phyloP scores from a whole-genome alignment of 2,888 invertebrate species.

The Pantelozetes paolii region DNA sequence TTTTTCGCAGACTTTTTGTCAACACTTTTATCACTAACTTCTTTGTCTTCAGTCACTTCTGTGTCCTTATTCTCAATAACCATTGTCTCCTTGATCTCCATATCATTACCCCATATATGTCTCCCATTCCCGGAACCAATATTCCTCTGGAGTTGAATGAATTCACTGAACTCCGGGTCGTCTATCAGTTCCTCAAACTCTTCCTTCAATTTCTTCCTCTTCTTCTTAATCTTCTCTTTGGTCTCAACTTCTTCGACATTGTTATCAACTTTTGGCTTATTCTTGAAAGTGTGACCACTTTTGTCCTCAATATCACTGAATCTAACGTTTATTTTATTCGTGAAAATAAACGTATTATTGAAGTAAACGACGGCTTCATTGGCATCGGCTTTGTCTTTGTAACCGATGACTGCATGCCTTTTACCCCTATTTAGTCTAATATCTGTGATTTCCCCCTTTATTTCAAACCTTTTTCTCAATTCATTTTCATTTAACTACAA shows the following conservation, averaged over 20 bases:
- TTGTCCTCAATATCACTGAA: constrained; percentile 10
- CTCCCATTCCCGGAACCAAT: constrained; percentile 50
- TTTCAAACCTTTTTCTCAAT: constrained; percentile 68
- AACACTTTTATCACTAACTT: constrained; percentile 45
- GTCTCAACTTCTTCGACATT: constrained; percentile 32
- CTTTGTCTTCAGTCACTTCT: constrained; percentile 50
- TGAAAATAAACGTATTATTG: constrained; percentile 77
- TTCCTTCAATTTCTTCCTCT: constrained; percentile 27
- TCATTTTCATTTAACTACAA: constrained; percentile 70
- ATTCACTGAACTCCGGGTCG: constrained; percentile 84
- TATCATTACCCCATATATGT: constrained; percentile 60
- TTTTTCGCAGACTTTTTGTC: constrained; percentile 47
- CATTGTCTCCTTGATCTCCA: constrained; percentile 46
- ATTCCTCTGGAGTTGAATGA: constrained; percentile 74
- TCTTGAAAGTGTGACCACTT: too few relatives aligned
- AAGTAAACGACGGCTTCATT: constrained; percentile 70
- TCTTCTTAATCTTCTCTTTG: constrained; percentile 18
- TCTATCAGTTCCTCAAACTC: constrained; percentile 54
- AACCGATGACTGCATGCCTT: constrained; percentile 89
- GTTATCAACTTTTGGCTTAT: neutral
- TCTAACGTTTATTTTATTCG: constrained; percentile 67
- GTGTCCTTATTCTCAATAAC: constrained; percentile 50
- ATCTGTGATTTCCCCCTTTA: constrained; percentile 82
- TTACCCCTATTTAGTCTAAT: constrained; percentile 83
- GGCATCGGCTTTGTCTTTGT: constrained; percentile 73